Conservation (phyloP, 2,888 invertebrate genomes). For the Andrena trimmerana region DNA sequence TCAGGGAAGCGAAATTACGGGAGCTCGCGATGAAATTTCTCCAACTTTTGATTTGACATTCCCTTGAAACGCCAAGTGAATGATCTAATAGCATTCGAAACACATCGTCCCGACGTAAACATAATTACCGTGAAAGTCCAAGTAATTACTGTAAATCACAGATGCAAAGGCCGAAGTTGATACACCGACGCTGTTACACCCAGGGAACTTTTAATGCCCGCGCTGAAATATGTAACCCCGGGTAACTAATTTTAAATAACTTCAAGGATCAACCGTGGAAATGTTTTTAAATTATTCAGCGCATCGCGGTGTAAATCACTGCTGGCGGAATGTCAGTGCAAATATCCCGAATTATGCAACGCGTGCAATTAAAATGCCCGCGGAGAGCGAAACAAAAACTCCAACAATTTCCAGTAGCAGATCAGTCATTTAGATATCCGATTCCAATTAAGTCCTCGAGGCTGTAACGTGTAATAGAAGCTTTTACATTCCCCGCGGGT, state of each 20-base stretch:
- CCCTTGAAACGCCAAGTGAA: constrained; percentile 4
- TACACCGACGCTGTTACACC: not conserved
- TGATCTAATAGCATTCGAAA: not conserved
- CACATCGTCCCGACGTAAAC: not conserved
- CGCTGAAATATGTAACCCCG: not conserved
- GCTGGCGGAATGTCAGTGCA: not conserved
- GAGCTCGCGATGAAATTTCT: constrained; percentile 4
- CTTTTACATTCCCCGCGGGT: constrained; percentile 9
- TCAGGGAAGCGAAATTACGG: constrained; percentile 11
- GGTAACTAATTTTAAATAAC: not conserved
- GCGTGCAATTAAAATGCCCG: constrained; percentile 21
- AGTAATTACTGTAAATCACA: not conserved
- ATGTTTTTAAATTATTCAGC: not conserved
- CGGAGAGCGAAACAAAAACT: not conserved
- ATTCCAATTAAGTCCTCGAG: constrained; percentile 21
- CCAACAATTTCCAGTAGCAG: constrained; percentile 8
- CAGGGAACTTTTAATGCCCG: not conserved
- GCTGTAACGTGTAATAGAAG: constrained; percentile 29
- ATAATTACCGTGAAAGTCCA: not conserved
- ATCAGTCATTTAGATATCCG: constrained; percentile 22
- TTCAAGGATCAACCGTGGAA: not conserved
- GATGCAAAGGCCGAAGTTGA: not conserved
- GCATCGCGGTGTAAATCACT: constrained; percentile 25
- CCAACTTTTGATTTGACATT: constrained; percentile 7
- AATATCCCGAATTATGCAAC: constrained; percentile 18